Percentiles rank a stretch among this genome's conserved stretches.
Conservation (phyloP, 2,888 invertebrate genomes). For the Lysandra bellargus region DNA sequence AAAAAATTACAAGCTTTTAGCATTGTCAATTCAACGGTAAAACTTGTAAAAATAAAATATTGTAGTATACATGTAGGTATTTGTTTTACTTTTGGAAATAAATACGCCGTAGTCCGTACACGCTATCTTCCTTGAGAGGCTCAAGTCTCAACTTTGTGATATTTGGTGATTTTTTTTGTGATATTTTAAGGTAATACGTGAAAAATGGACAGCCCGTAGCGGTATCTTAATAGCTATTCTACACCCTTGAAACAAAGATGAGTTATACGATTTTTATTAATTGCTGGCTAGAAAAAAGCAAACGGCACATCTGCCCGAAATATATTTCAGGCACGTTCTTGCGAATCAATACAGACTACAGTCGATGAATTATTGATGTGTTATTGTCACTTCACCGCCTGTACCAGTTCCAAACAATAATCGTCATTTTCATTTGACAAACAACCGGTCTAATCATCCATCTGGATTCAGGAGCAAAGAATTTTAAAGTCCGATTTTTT, state of each 20-base stretch:
- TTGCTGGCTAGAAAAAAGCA: slow-evolving; percentile 58
- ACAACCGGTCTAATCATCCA: slow-evolving; percentile 58
- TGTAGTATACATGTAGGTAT: too few relatives aligned
- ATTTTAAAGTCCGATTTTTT: too few relatives aligned
- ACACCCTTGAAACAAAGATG: slow-evolving; percentile 39
- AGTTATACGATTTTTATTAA: slow-evolving; percentile 69
- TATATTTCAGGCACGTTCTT: slow-evolving; percentile 79
- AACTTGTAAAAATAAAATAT: too few relatives aligned
- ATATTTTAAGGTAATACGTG: neutral
- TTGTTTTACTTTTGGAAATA: too few relatives aligned
- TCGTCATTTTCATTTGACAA: slow-evolving; percentile 78
- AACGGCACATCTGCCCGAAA: slow-evolving; percentile 68
- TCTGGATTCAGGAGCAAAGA: neutral
- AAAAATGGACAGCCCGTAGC: neutral
- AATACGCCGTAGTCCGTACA: too few relatives aligned
- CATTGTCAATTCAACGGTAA: too few relatives aligned
- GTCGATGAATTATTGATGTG: slow-evolving; percentile 77
- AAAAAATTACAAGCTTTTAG: too few relatives aligned
- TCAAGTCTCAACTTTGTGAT: too few relatives aligned
- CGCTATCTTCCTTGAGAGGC: too few relatives aligned
- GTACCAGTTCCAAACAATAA: slow-evolving; percentile 68
- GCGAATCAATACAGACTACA: slow-evolving; percentile 75
- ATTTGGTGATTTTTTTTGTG: too few relatives aligned
- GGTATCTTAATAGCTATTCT: neutral
- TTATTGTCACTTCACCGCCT: slow-evolving; percentile 74